Conservation (phyloP, 1,140 invertebrate species). For the Zaprionus kolodkinae region DNA sequence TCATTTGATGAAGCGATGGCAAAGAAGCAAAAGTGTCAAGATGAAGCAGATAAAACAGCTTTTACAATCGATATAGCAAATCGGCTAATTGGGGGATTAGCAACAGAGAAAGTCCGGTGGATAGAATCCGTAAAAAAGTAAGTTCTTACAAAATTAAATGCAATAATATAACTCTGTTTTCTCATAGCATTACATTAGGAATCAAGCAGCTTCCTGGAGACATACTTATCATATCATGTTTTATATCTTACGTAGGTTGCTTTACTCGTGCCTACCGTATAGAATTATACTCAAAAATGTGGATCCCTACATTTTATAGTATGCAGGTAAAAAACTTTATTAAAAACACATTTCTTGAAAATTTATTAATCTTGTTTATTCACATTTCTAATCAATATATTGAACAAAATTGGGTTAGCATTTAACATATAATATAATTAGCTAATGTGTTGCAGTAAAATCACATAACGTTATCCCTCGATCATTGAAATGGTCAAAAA, state of each 20-base stretch:
- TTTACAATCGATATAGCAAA: conserved; percentile 96
- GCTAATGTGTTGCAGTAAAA: no score
- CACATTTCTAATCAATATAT: no score
- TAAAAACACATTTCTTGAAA: no score
- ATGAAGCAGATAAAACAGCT: conserved; percentile 92
- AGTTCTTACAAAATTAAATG: background rate
- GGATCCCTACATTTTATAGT: conserved; percentile 65
- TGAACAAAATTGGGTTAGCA: no score
- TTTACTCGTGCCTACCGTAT: conserved; percentile 94
- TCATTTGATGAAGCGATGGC: conserved; percentile 93
- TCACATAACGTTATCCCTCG: no score
- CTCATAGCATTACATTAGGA: conserved; percentile 85
- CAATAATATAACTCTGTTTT: conserved; percentile 64
- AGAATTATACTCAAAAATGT: conserved; percentile 89
- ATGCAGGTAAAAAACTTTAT: conserved; percentile 49
- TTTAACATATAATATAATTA: no score
- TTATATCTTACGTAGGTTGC: conserved; percentile 97
- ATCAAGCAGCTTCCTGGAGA: conserved; percentile 92
- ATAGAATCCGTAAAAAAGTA: conserved; percentile 83
- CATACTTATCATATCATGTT: conserved; percentile 94
- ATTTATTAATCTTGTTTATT: no score
- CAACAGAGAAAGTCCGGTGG: conserved; percentile 94
- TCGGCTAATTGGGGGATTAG: conserved; percentile 95
- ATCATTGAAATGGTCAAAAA: no score
- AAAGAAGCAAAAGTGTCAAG: conserved; percentile 94